Evolutionary conservation across 2,797 vertebrate genomes (phyloP).

Genomic region (Neopelma chrysocephalum): DNA sequence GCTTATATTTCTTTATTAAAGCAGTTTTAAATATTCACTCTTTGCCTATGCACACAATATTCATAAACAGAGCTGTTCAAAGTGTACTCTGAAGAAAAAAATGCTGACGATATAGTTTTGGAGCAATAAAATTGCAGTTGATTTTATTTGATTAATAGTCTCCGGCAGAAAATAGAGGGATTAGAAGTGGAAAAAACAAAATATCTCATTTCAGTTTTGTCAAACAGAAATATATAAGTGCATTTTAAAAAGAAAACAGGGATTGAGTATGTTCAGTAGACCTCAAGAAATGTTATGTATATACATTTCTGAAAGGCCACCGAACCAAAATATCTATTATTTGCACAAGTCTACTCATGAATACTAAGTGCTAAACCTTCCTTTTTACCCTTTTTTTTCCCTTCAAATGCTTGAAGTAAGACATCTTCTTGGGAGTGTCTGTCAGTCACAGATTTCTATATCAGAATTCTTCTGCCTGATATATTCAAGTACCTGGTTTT

Average conservation of each 20-base stretch:
- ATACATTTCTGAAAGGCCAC: background rate
- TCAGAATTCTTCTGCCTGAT: background rate
- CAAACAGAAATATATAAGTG: background rate
- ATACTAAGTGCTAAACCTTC: background rate
- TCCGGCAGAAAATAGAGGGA: background rate
- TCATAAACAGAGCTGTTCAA: background rate
- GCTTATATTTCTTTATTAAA: background rate
- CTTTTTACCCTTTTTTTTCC: background rate
- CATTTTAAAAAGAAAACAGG: background rate
- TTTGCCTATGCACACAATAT: background rate
- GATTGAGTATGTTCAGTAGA: background rate
- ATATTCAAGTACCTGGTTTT: background rate
- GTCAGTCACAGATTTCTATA: background rate
- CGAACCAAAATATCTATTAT: conserved; percentile 9
- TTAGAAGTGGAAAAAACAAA: background rate
- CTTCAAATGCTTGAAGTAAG: background rate
- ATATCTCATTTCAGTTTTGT: background rate
- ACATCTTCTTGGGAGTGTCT: background rate
- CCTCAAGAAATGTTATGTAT: background rate
- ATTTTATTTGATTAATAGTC: conserved; percentile 4
- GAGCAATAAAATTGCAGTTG: background rate
- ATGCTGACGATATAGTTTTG: background rate
- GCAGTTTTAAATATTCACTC: background rate
- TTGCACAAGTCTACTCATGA: background rate
- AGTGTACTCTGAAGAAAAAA: background rate